Base-by-base conservation (phyloP, 2,113 vertebrate species). In the Coreoperca whiteheadi region DNA sequence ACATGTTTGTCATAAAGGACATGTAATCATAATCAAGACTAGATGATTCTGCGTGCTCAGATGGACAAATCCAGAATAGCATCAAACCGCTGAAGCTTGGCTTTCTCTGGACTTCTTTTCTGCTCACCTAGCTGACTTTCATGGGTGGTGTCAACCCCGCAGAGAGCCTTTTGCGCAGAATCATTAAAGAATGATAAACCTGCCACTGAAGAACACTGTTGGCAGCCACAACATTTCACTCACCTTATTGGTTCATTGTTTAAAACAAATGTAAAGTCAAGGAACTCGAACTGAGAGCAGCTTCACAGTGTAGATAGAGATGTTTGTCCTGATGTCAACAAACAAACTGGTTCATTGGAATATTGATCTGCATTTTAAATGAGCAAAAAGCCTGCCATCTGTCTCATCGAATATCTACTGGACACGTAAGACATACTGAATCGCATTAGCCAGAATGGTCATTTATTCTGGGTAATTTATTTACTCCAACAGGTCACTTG, bases 341-440 rank as follows among this genome's bases (percentile, higher is more conserved):
- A 65, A 14, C 43, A 48, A 50, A 59, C 23, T 16, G 56, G 68
- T 78, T 57, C 16, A 59, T n/a, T n/a, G 82, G 61, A 50, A 7
- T 75, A 79, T 82, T 66, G 79, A 85, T 82, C 68, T 39, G 54
- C 65, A 28, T 75, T 71, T 74, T 16, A 75, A 86, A 78, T 23
- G 1, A 72, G 14, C 23, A 56, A 53, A 67, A 51, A 8, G 37
- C 1, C 50, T n/a, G 32, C 48, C 54, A 72, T 74, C 61, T 63
- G 57, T 79, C 53, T 37, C 66, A 46, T 2, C 14, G 23, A 70
- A 32, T 59, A 74, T 43, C 7, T 46, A 16, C 56, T 6, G 4
- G 25, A 34, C 16, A 53, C n/a, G 69, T 3, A 28, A 65, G 21
- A 82, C 32, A 14, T 18, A 56, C n/a, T 8, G 21, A 51, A 20